These are phyloP conservation scores for Antheraea assamensis DNA, from an alignment of 2,888 invertebrate genomes.

Conservation along the genomic window DNA sequence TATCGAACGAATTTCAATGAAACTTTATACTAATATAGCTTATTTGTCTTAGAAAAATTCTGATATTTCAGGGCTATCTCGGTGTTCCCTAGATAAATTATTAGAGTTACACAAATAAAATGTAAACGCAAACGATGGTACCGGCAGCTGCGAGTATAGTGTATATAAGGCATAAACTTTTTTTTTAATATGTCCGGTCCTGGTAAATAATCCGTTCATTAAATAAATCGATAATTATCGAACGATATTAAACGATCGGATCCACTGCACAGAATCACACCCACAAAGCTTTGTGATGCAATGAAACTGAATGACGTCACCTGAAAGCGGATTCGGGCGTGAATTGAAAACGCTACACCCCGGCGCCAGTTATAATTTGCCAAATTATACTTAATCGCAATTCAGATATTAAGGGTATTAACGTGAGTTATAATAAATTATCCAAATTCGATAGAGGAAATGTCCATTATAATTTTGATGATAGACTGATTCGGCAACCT, in stretches of 20 bases:
- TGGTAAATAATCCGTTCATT: not conserved
- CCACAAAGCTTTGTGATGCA: not conserved
- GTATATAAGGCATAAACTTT: no score
- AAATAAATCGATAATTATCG: not conserved
- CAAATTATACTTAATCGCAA: constrained; percentile 40
- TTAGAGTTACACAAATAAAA: no score
- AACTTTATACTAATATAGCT: no score
- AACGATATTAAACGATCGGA: not conserved
- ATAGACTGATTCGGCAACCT: not conserved
- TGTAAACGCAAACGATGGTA: no score
- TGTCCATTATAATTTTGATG: not conserved
- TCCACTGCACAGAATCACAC: not conserved
- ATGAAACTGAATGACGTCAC: constrained; percentile 4
- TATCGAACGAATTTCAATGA: no score
- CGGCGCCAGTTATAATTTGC: constrained; percentile 38
- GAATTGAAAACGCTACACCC: not conserved
- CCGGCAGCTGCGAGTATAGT: no score
- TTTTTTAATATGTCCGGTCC: no score
- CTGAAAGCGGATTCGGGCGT: not conserved
- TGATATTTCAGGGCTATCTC: no score
- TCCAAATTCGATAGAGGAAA: not conserved
- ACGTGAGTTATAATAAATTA: not conserved
- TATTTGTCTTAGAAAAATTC: no score
- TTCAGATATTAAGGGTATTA: constrained; percentile 28
- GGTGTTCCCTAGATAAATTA: no score